Conservation (phyloP, 2,797 vertebrate species). For the Brachyalestes nurse region DNA sequence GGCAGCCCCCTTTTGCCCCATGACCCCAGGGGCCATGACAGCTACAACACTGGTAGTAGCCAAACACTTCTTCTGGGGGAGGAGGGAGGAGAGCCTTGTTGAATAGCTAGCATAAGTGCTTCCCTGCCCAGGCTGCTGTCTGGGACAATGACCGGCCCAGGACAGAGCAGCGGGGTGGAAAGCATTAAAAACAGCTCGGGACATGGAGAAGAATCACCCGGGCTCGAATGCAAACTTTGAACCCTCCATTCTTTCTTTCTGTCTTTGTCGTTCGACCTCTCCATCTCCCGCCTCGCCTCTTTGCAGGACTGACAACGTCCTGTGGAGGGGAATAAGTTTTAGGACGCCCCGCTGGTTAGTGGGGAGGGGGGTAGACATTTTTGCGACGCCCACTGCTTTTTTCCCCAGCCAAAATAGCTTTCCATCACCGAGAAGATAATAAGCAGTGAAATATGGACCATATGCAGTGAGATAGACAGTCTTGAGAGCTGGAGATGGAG, state of each 20-base stretch:
- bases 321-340: constrained; percentile 54
- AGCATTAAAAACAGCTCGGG: constrained; percentile 62
- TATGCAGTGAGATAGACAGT: constrained; percentile 23
- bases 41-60: constrained; percentile 68
- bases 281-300: constrained; percentile 36
- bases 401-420: constrained; percentile 54
- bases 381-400: constrained; percentile 42
- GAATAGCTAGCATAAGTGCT: constrained; percentile 63
- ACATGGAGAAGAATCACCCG: constrained; percentile 49
- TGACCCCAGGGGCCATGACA: constrained; percentile 65
- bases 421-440: constrained; percentile 52
- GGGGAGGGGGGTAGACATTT: constrained; percentile 40
- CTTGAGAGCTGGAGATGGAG: constrained; percentile 2
- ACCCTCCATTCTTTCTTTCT: constrained; percentile 53
- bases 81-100: constrained; percentile 40
- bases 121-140: constrained; percentile 58
- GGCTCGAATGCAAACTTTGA: constrained; percentile 59
- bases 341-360: constrained; percentile 58
- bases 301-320: constrained; percentile 58
- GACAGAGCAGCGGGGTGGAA: constrained; percentile 53
- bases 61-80: constrained; percentile 60
- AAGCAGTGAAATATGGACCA: constrained; percentile 53
- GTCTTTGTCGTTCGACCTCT: constrained; percentile 48
- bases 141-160: constrained; percentile 59
- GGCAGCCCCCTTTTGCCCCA: constrained; percentile 56